phyloP scores from a whole-genome alignment of 2,113 vertebrate species.

The Crocuta crocuta region DNA sequence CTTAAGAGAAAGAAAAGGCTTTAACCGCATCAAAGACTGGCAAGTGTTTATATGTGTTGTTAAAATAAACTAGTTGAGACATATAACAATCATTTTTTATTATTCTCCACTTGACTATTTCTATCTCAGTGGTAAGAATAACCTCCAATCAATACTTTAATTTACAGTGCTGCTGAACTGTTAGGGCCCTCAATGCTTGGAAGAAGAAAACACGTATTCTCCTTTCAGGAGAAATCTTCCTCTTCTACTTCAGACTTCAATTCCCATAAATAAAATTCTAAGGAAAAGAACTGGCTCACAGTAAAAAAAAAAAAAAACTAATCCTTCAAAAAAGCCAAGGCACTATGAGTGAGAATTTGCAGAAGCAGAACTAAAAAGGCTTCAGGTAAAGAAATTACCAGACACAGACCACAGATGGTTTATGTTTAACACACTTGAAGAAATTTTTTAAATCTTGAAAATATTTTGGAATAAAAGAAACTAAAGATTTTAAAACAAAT shows the following conservation, averaged over 20 bases:
- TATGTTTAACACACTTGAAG: background rate
- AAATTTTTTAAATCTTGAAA: background rate
- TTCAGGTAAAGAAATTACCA: background rate
- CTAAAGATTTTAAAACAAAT: constrained; percentile 9
- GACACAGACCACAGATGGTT: background rate
- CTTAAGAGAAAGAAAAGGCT: background rate
- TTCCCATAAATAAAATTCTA: constrained; percentile 51
- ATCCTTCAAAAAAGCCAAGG: background rate
- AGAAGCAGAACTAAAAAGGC: constrained; percentile 11
- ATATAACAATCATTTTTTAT: background rate
- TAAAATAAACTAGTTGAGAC: constrained; percentile 4
- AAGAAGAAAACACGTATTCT: background rate
- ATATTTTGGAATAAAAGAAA: background rate
- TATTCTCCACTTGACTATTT: constrained; percentile 33
- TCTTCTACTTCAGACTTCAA: background rate
- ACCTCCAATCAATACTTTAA: constrained; percentile 44
- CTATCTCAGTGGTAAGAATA: background rate
- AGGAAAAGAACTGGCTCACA: background rate
- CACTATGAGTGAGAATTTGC: background rate
- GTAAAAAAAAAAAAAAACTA: background rate
- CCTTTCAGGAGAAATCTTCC: background rate
- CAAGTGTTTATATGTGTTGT: background rate
- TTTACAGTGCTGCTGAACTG: background rate
- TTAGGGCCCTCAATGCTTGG: background rate
- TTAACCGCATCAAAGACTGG: background rate